Evolutionary conservation across 2,113 vertebrate genomes (phyloP), one percentile per base, ranked within the genome.

Genomic region (Megaleporinus macrocephalus): DNA sequence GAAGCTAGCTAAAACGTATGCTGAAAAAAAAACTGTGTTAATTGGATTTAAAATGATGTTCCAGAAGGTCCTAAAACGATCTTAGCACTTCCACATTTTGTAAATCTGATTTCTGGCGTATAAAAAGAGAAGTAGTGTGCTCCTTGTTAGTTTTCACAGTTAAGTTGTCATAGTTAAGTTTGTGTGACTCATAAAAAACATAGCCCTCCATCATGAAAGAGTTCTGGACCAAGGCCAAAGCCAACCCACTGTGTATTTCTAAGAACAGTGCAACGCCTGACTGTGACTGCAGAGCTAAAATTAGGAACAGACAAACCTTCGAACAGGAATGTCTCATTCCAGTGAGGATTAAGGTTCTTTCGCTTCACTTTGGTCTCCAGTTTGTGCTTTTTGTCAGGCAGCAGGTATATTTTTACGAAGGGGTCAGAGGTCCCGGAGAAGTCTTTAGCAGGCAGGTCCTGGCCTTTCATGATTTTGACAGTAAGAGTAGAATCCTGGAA

Each of bases 341-440:
- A 99, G 90, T 99, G 96, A 0, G 98, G 98, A 86, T 99, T 99
- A 83, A 99, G 95, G 93, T 99, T 99, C 95, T 99, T 99, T 89
- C 98, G 92, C 93, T 99, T 99, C 90, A 99, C 95, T 95, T 99
- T 99, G 91, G 98, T 99, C 93, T 99, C 98, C 90, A 99, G 92
- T 91, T 97, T 99, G 96, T 99, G 95, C 95, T 99, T 99, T 92
- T 99, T 99, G 93, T 99, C 98, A 0, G 98, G 98, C 79, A 99
- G 95, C 90, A 99, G 94, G 91, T 99, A 99, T 92, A 99, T 97
- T 94, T 99, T 99, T 85, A 99, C 97, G 0, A 99, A 99, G 71
- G 98, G 98, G 90, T 99, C 98, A 0, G 97, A 99, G 88, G 98
- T 99, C 78, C 98, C 98, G 0, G 97, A 99, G 94, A 99, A 99